Evolutionary conservation across 1,140 invertebrate species (phyloP), one percentile per base, ranked within the genome.

Genomic region (Brachionus angularis): DNA sequence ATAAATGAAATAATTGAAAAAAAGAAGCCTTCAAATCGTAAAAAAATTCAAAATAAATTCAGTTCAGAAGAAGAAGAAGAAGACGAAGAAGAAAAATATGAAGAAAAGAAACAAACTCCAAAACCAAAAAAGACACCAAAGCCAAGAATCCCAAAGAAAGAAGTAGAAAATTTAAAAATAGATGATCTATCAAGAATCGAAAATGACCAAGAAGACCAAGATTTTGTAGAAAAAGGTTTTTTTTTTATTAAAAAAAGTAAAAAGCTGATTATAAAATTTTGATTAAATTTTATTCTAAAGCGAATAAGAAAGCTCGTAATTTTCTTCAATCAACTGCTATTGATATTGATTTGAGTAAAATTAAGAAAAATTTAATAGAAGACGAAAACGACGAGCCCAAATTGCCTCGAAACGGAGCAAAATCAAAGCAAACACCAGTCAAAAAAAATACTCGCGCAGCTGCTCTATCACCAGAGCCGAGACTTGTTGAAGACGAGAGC

Each of bases 271-370:
- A n/a, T n/a, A n/a, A n/a, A n/a, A n/a, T n/a, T n/a, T n/a, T n/a
- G 39, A 39, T 12, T 25, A 58, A 58, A 12, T 58, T 58, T 3
- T 21, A 5, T 31, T 31, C 39, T 39, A 14, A 14, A 58, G 53
- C 34, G 16, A 58, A 34, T 39, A 58, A 58, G 39, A 58, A 58
- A 39, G 33, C 53, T 2, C 23, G 33, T n/a, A 36, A 36, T 39
- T 21, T 58, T 39, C 23, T 58, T 0, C 53, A 58, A 39, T 58
- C 53, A 14, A 58, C 53, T 39, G 53, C 53, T 21, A 58, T 58
- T 8, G 53, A 58, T 23, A 10, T 23, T 4, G 36, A 58, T 25
- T 39, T 42, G 8, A 14, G 12, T 23, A 33, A 42, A 10, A 34
- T 39, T 21, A 58, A 58, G 27, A 1, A 1, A 1, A 36, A 21